phyloP scores from a whole-genome alignment of 2,797 vertebrate genomes.

The Setipinna tenuifilis region DNA sequence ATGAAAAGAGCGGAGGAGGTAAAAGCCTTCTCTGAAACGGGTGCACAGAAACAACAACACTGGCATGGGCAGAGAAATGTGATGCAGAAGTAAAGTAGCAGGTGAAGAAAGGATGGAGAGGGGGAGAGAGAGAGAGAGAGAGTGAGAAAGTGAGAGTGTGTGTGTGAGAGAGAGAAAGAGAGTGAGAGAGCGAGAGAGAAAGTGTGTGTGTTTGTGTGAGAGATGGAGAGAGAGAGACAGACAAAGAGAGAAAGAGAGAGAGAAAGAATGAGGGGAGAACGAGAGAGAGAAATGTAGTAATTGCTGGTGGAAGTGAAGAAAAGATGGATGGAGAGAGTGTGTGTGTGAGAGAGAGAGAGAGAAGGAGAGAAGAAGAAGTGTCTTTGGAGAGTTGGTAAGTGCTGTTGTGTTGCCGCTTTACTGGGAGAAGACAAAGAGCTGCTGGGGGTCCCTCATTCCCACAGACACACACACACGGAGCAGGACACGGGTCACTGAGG shows the following conservation, averaged over 20 bases:
- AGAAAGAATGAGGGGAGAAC: too few relatives aligned
- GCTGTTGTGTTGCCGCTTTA: conserved; percentile 29
- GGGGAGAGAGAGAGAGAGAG: too few relatives aligned
- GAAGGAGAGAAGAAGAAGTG: neutral
- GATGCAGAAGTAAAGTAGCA: neutral
- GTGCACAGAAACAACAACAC: neutral
- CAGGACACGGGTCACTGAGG: neutral
- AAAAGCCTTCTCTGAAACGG: neutral
- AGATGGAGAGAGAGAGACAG: too few relatives aligned
- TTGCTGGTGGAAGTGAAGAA: neutral
- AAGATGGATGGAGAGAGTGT: neutral
- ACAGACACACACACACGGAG: neutral
- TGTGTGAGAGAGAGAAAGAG: neutral
- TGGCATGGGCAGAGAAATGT: neutral
- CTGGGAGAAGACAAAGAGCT: conserved; percentile 41
- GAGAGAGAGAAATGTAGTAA: too few relatives aligned
- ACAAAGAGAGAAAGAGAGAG: too few relatives aligned
- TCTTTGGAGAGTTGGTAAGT: neutral
- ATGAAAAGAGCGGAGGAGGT: neutral
- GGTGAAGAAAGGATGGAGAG: neutral
- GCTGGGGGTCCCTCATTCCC: conserved; percentile 7
- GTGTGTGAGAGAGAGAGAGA: neutral
- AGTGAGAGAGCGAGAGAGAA: neutral
- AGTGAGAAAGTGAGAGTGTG: neutral
- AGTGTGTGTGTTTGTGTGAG: neutral